Base-by-base conservation (phyloP, 92 coral and sea anemone species). In the Phymanthus crucifer region DNA sequence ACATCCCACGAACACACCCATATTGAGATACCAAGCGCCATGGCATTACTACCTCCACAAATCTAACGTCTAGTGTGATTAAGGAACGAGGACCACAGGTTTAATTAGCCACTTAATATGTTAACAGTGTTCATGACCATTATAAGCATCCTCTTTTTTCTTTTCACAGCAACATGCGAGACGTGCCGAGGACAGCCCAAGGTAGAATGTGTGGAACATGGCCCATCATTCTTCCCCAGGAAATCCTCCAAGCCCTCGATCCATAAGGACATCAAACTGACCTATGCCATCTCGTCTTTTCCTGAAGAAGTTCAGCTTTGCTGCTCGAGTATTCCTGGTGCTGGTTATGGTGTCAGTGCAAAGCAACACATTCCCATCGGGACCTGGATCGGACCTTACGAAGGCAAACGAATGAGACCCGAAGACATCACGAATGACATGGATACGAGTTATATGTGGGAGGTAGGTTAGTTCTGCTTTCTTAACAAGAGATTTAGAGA, bases 381-480 rank as follows among this genome's bases (percentile, higher is more conserved):
- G 23, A 96, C 99, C 9, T 96, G 99, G 99, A 96, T 96, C 45
- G 99, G 99, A 12, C 99, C 99, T 50, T 96, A 96, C 83, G 99
- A 96, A 73, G 99, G 99, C 26, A 86, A 84, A 45, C 91, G 90
- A 48, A 85, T 91, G 23, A 87, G 86, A 72, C 77, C 89, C 69
- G 98, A 96, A 48, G 99, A 96, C 13, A 80, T 93, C 45, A 79
- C 90, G 78, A 89, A 81, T 46, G 87, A 92, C 6, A 85, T 85
- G 33, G 98, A 96, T 73, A 93, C 99, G 0, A 89, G 93, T 32
- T 96, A 96, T 81, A 90, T 96, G 95, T 96, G 99, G 99, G 99
- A 96, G 99, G 99, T 96, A 87, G 23, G 83, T 24, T 21, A 54
- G 11, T 4, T 54, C 11, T n/a, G 26, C 27, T 24, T 54, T 54